Conservation (phyloP, 2,888 invertebrate species). For the Hydriomena furcata region DNA sequence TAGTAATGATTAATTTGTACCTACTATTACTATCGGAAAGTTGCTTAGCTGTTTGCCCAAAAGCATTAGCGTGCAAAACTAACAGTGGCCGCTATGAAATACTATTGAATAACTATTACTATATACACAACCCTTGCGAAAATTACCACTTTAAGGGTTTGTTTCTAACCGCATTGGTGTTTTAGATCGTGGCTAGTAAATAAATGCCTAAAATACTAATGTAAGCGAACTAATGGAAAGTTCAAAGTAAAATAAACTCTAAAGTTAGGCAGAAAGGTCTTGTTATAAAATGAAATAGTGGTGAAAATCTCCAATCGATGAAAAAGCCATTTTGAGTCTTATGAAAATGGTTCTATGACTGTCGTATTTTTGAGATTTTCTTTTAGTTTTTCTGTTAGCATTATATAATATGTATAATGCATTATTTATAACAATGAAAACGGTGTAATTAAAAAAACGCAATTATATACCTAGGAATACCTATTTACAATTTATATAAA, state of each 20-base stretch:
- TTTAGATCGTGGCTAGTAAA: conserved; percentile 62
- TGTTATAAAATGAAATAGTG: conserved; percentile 21
- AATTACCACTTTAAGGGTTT: conserved; percentile 57
- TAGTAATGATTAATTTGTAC: no score
- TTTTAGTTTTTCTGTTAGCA: no score
- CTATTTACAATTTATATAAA: no score
- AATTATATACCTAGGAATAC: no score
- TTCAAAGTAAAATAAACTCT: conserved; percentile 42
- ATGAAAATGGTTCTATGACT: no score
- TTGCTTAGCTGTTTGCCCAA: background rate
- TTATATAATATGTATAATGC: no score
- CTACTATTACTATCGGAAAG: background rate
- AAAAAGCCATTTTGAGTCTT: no score
- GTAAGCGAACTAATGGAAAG: conserved; percentile 33
- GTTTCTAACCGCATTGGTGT: conserved; percentile 58
- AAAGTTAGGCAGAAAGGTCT: conserved; percentile 25
- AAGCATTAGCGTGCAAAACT: conserved; percentile 6
- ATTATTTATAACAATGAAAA: no score
- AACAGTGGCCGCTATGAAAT: conserved; percentile 15
- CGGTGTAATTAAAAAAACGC: no score
- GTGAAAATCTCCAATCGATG: no score
- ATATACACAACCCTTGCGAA: conserved; percentile 45
- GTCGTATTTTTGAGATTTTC: no score
- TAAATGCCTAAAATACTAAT: conserved; percentile 58
- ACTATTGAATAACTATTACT: conserved; percentile 27